Base-by-base conservation (phyloP, 1,140 invertebrate species). In the Hylaeus anthracinus region DNA sequence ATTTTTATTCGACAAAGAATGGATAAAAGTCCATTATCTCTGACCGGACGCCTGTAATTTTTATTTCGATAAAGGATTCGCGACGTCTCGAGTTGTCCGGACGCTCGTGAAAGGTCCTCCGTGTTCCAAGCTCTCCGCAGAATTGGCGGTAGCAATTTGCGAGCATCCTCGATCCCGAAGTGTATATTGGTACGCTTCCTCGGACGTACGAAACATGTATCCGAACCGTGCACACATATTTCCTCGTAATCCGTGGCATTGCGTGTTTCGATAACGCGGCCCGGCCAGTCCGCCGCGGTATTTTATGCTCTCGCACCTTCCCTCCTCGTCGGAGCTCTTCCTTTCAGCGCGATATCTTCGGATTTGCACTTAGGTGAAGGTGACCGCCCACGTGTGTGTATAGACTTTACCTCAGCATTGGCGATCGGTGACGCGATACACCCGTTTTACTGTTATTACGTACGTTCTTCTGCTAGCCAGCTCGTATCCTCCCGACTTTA, bases 181-280 rank as follows among this genome's bases (percentile, higher is more conserved):
- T 56, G 43, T 82, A 71, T 60, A 78, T 63, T 71, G 48, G 58
- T 14, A 65, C 5, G 41, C 43, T 69, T 85, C 66, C 78, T 75
- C 61, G 79, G 58, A 61, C 45, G 51, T 60, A 72, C 73, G 64
- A 9, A 67, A 56, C 63, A 61, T 67, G 67, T 79, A 58, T 82
- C 72, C 69, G 79, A 85, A 82, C 76, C 76, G 83, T 86, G 85
- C 88, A 83, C 84, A 76, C 83, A 66, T 81, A 85, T 90, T 90
- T 84, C 78, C 61, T 67, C 61, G 88, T 91, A 91, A 91, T 92
- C 90, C 90, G 86, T 89, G 88, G 89, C 90, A 87, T 92, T 92
- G 92, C 92, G 90, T 92, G 91, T 87, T 81, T 89, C 88, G 92
- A 92, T 92, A 92, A 92, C 88, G 88, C 90, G 87, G 84, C 81